Evolutionary conservation across 2,888 invertebrate species (phyloP).

Genomic region (Athalia circularis): DNA sequence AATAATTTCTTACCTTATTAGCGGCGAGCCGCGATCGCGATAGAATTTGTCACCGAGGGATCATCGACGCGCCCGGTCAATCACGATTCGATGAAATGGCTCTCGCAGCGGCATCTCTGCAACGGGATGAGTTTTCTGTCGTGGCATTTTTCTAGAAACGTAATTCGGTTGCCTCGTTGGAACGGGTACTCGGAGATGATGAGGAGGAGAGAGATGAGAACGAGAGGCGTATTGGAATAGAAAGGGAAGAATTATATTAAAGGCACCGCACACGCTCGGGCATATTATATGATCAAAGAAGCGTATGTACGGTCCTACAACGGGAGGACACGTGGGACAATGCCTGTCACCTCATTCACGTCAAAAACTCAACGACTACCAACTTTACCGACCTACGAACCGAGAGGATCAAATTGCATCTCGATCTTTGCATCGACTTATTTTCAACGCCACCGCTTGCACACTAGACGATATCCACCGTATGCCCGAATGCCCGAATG

Average conservation of each 20-base stretch:
- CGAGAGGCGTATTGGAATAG: neutral
- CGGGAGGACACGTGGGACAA: conserved; percentile 62
- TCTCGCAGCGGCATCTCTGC: neutral
- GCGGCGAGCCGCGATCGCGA: neutral
- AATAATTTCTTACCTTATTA: neutral
- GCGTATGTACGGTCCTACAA: conserved; percentile 53
- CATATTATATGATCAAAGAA: conserved; percentile 30
- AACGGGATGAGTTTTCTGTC: neutral
- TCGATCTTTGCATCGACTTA: conserved; percentile 68
- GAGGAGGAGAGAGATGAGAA: conserved; percentile 20
- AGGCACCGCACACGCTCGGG: conserved; percentile 58
- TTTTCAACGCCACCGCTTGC: conserved; percentile 54
- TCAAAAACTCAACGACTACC: conserved; percentile 64
- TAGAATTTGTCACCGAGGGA: neutral
- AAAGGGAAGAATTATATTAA: conserved; percentile 50
- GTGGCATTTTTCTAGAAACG: neutral
- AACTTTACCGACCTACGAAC: conserved; percentile 55
- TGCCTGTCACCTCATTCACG: conserved; percentile 67
- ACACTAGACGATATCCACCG: conserved; percentile 24
- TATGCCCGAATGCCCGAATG: too few relatives aligned
- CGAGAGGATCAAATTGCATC: conserved; percentile 69
- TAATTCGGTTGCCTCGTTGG: too few relatives aligned
- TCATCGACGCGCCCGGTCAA: too few relatives aligned
- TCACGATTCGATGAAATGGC: too few relatives aligned
- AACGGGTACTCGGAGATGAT: conserved; percentile 9